Percentiles rank a stretch among this genome's conserved stretches.
Conservation (phyloP, 2,888 invertebrate species). For the Hypena proboscidalis region DNA sequence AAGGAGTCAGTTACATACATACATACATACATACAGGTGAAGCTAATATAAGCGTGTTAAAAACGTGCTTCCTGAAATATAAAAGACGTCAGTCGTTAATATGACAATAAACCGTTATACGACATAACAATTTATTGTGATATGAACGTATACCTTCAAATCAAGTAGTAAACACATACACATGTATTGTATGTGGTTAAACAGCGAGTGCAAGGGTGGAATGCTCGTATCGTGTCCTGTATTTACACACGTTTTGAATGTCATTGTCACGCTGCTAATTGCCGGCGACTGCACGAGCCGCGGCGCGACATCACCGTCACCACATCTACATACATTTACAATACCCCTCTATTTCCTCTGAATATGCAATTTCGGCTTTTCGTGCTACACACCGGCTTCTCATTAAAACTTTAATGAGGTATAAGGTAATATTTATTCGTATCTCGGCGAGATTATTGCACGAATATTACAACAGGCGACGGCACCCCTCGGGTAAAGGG, state of each 20-base stretch:
- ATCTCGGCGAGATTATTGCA: constrained; percentile 37
- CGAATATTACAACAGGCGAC: constrained; percentile 36
- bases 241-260: constrained; percentile 82
- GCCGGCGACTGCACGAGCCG: constrained; percentile 53
- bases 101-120: too few species aligned
- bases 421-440: constrained; percentile 42
- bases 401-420: constrained; percentile 52
- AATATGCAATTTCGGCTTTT: constrained; percentile 52
- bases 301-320: constrained; percentile 39
- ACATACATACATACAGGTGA: too few species aligned
- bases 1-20: too few species aligned
- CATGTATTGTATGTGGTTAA: constrained; percentile 22
- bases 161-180: constrained; percentile 33
- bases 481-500: constrained; percentile 38
- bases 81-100: constrained; percentile 31
- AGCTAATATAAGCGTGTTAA: too few species aligned
- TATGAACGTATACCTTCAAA: constrained; percentile 39
- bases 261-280: constrained; percentile 81
- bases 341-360: constrained; percentile 47
- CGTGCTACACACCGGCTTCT: constrained; percentile 39
- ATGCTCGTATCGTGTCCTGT: constrained; percentile 52
- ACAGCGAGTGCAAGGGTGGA: constrained; percentile 36
- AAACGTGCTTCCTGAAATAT: constrained; percentile 43
- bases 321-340: constrained; percentile 49
- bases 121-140: constrained; percentile 39